A percentile compares a stretch with the other conserved stretches of the same genome.
Evolutionary conservation across 2,797 vertebrate genomes (phyloP).

Genomic region (Lateolabrax maculatus): DNA sequence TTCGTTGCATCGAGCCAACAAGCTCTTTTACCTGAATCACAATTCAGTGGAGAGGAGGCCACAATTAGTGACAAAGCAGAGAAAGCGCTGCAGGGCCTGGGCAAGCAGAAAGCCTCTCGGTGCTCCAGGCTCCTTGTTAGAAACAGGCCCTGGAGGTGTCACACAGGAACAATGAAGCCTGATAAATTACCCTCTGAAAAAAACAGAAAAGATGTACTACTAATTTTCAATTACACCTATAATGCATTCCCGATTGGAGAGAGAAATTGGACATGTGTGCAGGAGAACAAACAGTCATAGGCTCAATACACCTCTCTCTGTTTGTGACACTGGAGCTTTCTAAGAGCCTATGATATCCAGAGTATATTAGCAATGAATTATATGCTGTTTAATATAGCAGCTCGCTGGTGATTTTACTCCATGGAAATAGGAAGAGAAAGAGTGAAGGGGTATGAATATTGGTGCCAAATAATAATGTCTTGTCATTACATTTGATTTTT

Average conservation of each 20-base stretch:
- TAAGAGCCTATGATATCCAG: constrained; percentile 58
- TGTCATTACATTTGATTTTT: constrained; percentile 67
- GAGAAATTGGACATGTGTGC: constrained; percentile 92
- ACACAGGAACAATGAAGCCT: constrained; percentile 95
- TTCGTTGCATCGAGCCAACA: constrained; percentile 96
- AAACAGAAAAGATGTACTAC: constrained; percentile 95
- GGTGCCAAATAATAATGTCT: constrained; percentile 64
- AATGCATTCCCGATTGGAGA: constrained; percentile 97
- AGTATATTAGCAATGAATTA: constrained; percentile 74
- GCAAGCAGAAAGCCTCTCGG: constrained; percentile 93
- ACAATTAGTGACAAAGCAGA: constrained; percentile 96
- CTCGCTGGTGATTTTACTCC: constrained; percentile 60
- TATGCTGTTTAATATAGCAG: constrained; percentile 68
- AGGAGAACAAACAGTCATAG: constrained; percentile 86
- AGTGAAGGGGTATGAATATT: constrained; percentile 33
- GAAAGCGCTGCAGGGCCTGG: constrained; percentile 86
- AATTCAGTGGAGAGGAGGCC: constrained; percentile 99
- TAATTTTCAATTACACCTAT: constrained; percentile 99
- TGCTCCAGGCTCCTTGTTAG: constrained; percentile 96
- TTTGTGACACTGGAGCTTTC: constrained; percentile 65
- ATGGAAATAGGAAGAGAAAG: constrained; percentile 32
- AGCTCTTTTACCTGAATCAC: constrained; percentile 99
- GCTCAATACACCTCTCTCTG: constrained; percentile 72
- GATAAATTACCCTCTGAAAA: constrained; percentile 96
- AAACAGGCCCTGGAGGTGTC: constrained; percentile 96